Evolutionary conservation across 2,888 invertebrate species (phyloP).

Genomic region (Nomada goodeniana): DNA sequence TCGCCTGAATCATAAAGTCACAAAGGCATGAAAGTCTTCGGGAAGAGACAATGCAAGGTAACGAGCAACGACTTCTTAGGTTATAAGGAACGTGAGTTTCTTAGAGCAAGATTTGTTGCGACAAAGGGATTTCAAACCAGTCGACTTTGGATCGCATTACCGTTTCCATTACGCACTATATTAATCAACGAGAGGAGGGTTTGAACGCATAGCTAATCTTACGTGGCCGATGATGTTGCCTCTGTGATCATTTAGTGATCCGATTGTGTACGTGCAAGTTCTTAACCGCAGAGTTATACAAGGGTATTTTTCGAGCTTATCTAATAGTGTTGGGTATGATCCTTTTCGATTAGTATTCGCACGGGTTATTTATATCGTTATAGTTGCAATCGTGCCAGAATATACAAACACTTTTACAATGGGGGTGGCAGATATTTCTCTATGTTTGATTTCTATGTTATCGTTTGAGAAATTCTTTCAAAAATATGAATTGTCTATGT

Average conservation of each 20-base stretch:
- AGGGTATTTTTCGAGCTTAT: too few species aligned
- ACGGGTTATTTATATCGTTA: too few species aligned
- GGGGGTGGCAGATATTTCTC: too few species aligned
- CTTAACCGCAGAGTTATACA: too few species aligned
- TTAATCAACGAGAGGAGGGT: constrained; percentile 16
- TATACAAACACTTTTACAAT: too few species aligned
- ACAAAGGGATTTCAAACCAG: constrained; percentile 55
- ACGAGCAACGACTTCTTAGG: constrained; percentile 60
- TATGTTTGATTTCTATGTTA: too few species aligned
- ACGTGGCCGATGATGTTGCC: constrained; percentile 11
- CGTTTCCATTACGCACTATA: constrained; percentile 49
- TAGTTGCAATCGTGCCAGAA: too few species aligned
- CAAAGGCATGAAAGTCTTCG: constrained; percentile 59
- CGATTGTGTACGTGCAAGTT: background rate
- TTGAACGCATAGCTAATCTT: constrained; percentile 6
- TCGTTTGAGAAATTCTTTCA: too few species aligned
- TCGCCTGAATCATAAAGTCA: constrained; percentile 67
- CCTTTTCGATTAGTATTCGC: too few species aligned
- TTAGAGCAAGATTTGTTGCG: constrained; percentile 10
- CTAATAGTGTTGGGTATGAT: too few species aligned
- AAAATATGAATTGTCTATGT: background rate
- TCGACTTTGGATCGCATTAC: constrained; percentile 56
- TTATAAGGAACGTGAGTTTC: constrained; percentile 53
- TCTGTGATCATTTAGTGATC: background rate
- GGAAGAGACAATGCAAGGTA: constrained; percentile 59